Base-by-base conservation (phyloP, 1,140 invertebrate species). In the Drosophila pallidifrons region DNA sequence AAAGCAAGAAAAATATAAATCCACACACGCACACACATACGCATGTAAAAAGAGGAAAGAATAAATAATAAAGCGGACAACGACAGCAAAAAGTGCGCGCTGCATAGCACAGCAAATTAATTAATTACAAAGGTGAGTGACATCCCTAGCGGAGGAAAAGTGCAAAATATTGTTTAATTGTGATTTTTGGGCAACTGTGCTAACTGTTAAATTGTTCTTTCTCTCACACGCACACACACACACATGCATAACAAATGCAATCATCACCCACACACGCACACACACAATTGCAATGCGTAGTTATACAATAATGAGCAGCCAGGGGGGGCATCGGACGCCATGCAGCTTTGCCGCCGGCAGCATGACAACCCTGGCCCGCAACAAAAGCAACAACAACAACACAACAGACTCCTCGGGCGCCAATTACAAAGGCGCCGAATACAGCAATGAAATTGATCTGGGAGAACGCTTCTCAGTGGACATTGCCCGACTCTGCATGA, bases 401-500 rank as follows among this genome's bases (percentile, higher is more conserved):
- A 10, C 7, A 3, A 10, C 35, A 8, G 7, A 7, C 35, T 38
- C 10, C 7, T 38, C 35, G 7, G 8, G 2, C 35, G 2, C 2
- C 35, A 25, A 25, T 25, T 25, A 25, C 3, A 25, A 25, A 25
- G 49, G 69, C 1, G 60, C 75, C 35, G 85, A 89, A 8, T 81
- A 77, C 60, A 82, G 77, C 5, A 76, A 81, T 46, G 65, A 81
- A 32, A 83, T 87, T 30, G 83, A 87, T 52, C 55, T 87, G 49
- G 72, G 77, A 45, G 91, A 93, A 52, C 82, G 86, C 16, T 93
- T 93, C 75, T 93, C 92, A 0, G 79, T 81, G 5, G 91, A 93
- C 58, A 92, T 99, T 82, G 96, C 96, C 0, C 95, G 95, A 5
- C 94, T 99, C 7, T 98, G 96, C 91, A 94, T 98, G 60, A 97